Evolutionary conservation across 2,888 invertebrate species (phyloP).

Genomic region (Keiferia lycopersicella): DNA sequence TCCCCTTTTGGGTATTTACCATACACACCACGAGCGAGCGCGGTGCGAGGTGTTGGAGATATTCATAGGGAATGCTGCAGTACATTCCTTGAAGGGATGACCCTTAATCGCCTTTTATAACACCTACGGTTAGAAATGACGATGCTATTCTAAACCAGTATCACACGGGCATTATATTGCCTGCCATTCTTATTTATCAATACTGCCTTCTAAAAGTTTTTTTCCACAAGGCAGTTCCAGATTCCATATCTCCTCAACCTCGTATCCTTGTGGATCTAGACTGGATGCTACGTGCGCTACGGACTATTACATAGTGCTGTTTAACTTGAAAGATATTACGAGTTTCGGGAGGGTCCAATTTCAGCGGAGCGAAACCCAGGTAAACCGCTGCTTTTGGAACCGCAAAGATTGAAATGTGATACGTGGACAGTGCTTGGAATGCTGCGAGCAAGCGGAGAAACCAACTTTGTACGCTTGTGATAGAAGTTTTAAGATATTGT

Average conservation of each 20-base stretch:
- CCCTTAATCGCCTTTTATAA: too few species aligned
- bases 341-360: slow-evolving; percentile 29
- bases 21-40: too few species aligned
- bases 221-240: neutral
- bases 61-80: too few species aligned
- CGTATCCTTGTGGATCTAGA: slow-evolving; percentile 41
- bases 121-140: too few species aligned
- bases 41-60: too few species aligned
- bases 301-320: slow-evolving; percentile 40
- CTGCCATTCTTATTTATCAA: too few species aligned
- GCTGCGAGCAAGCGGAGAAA: neutral
- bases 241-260: slow-evolving; percentile 26
- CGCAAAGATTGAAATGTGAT: slow-evolving; percentile 9
- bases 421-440: neutral
- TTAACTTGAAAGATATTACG: slow-evolving; percentile 42
- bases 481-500: neutral
- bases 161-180: too few species aligned
- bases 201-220: too few species aligned
- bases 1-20: too few species aligned
- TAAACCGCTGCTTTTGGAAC: slow-evolving; percentile 1
- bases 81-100: too few species aligned
- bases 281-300: slow-evolving; percentile 39
- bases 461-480: neutral
- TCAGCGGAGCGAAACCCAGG: slow-evolving; percentile 27
- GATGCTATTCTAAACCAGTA: too few species aligned